These are phyloP conservation scores for Aphrophora alni DNA, from an alignment of 2,888 invertebrate species.

Conservation along the genomic window DNA sequence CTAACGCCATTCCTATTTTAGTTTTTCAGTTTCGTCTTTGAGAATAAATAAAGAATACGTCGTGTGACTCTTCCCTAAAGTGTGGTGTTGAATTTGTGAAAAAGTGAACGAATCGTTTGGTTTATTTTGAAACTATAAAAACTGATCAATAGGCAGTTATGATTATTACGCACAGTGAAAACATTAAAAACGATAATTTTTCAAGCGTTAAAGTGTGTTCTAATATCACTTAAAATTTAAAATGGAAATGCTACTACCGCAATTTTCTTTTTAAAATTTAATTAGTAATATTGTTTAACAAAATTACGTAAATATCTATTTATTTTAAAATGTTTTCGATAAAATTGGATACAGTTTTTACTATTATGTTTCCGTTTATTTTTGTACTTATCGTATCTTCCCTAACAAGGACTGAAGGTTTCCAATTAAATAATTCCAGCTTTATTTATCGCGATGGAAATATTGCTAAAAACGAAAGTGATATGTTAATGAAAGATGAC, in stretches of 20 bases:
- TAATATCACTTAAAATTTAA: background rate
- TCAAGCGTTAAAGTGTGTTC: background rate
- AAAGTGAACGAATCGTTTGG: background rate
- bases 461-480: background rate
- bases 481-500: background rate
- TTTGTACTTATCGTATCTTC: background rate
- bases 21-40: no score
- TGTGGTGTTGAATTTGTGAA: background rate
- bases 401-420: background rate
- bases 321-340: background rate
- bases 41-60: no score
- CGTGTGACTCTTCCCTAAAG: no score
- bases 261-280: no score
- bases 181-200: background rate
- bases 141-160: background rate
- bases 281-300: no score
- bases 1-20: no score
- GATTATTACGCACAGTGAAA: background rate
- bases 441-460: background rate
- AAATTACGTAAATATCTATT: background rate
- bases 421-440: background rate
- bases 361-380: background rate
- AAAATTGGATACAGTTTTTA: background rate
- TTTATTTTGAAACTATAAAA: background rate
- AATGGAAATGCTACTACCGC: no score